These are phyloP conservation scores for Teleopsis dalmanni DNA, from an alignment of 1,140 invertebrate genomes.

Conservation along the genomic window DNA sequence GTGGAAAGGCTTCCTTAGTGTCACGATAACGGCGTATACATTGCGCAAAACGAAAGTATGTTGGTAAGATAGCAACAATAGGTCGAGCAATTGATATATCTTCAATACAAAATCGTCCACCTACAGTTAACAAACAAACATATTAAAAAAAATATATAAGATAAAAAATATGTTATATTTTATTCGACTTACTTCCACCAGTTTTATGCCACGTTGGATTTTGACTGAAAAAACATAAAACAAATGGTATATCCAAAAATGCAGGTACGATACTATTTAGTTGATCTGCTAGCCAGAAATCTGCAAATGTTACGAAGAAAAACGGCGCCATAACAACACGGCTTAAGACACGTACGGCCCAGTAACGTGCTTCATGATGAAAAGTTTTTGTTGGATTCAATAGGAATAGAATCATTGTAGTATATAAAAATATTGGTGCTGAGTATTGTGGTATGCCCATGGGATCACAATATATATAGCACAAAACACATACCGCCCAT, in stretches of 20 bases:
- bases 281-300: slow-evolving; percentile 99
- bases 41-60: slow-evolving; percentile 96
- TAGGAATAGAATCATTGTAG: slow-evolving; percentile 64
- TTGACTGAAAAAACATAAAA: slow-evolving; percentile 73
- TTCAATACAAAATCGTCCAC: slow-evolving; percentile 54
- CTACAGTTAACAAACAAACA: slow-evolving; percentile 39
- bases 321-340: slow-evolving; percentile 87
- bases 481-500: slow-evolving; percentile 65
- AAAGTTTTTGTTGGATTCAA: slow-evolving; percentile 76
- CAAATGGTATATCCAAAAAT: slow-evolving; percentile 90
- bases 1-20: slow-evolving; percentile 84
- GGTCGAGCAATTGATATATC: slow-evolving; percentile 59
- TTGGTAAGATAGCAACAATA: slow-evolving; percentile 83
- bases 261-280: slow-evolving; percentile 87
- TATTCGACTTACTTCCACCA: slow-evolving; percentile 45
- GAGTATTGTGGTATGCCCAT: slow-evolving; percentile 71
- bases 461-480: slow-evolving; percentile 60
- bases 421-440: slow-evolving; percentile 65
- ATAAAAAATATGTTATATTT: neutral
- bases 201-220: slow-evolving; percentile 63
- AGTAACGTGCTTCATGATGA: slow-evolving; percentile 66
- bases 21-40: slow-evolving; percentile 90
- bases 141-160: neutral
- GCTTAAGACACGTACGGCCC: slow-evolving; percentile 50
- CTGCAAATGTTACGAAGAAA: slow-evolving; percentile 92